Percentiles rank a stretch among this genome's conserved stretches.
These are phyloP conservation scores for Cryptus viduatorius DNA, from an alignment of 2,888 invertebrate species.

Conservation along the genomic window DNA sequence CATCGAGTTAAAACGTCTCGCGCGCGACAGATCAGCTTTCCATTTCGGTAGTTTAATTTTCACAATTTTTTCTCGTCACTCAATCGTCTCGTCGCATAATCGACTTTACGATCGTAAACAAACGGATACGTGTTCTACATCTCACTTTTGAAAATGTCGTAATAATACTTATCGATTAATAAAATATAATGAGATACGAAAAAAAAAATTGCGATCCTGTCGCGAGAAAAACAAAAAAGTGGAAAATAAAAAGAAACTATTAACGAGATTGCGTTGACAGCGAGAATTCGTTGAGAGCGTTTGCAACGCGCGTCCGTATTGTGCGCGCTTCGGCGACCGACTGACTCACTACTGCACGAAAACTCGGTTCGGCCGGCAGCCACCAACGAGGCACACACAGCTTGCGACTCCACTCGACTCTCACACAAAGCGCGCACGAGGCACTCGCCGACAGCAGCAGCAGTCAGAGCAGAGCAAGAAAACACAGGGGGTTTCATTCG, in stretches of 20 bases:
- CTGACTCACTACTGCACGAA: constrained; percentile 55
- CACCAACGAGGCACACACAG: constrained; percentile 4
- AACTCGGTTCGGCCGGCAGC: constrained; percentile 36
- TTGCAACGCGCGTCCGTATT: constrained; percentile 28
- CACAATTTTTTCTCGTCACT: neutral
- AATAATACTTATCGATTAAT: no score
- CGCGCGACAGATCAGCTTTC: neutral
- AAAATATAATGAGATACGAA: no score
- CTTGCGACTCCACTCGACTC: constrained; percentile 55
- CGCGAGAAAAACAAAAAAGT: neutral
- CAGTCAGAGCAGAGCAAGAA: neutral
- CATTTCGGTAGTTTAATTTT: neutral
- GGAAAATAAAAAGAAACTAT: constrained; percentile 7
- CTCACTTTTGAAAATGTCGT: no score
- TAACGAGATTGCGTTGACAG: constrained; percentile 8
- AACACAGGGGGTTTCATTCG: constrained; percentile 26
- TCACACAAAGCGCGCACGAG: constrained; percentile 61
- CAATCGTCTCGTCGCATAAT: neutral
- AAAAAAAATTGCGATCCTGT: no score
- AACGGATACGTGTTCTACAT: no score
- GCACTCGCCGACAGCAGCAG: constrained; percentile 18
- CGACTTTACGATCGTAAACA: no score
- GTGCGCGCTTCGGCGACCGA: constrained; percentile 61
- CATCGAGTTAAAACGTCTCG: neutral
- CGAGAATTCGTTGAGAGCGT: neutral